Conservation (phyloP, 2,888 invertebrate species). For the Apoderus coryli region DNA sequence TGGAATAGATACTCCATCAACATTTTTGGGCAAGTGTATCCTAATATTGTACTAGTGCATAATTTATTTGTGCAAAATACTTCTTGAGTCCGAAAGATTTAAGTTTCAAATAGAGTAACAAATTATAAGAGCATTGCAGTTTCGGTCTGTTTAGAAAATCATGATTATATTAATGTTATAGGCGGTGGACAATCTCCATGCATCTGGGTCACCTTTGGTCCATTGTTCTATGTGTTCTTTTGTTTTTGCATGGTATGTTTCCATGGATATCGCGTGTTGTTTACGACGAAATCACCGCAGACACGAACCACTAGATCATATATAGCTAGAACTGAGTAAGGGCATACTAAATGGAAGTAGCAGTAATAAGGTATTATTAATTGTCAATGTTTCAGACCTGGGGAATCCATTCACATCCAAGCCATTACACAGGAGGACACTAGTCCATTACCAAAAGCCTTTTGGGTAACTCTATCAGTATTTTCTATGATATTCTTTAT, state of each 20-base stretch:
- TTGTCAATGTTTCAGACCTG: slow-evolving; percentile 38
- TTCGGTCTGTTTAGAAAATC: slow-evolving; percentile 13
- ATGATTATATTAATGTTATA: too few species aligned
- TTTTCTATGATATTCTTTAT: slow-evolving; percentile 47
- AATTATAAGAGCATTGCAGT: too few species aligned
- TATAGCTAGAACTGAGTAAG: slow-evolving; percentile 28
- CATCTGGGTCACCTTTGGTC: slow-evolving; percentile 52
- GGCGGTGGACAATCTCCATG: slow-evolving; percentile 52
- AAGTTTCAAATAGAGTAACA: too few species aligned
- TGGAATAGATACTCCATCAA: slow-evolving; percentile 43
- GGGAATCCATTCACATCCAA: slow-evolving; percentile 51
- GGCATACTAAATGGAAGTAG: slow-evolving; percentile 11
- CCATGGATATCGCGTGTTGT: slow-evolving; percentile 49
- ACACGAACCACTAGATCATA: slow-evolving; percentile 29
- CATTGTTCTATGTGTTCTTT: slow-evolving; percentile 46
- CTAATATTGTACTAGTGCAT: background rate
- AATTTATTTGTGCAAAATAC: slow-evolving; percentile 2
- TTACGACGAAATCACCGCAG: slow-evolving; percentile 25
- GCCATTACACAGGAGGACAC: slow-evolving; percentile 43
- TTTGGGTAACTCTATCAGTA: slow-evolving; percentile 53
- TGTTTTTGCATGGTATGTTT: slow-evolving; percentile 48
- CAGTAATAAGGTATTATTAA: slow-evolving; percentile 5
- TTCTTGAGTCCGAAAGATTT: too few species aligned
- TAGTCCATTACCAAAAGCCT: slow-evolving; percentile 42
- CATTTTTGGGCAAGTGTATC: slow-evolving; percentile 35